Percentiles rank a stretch among this genome's conserved stretches.
Conservation (phyloP, 2,888 invertebrate genomes). For the Sepiola atlantica region DNA sequence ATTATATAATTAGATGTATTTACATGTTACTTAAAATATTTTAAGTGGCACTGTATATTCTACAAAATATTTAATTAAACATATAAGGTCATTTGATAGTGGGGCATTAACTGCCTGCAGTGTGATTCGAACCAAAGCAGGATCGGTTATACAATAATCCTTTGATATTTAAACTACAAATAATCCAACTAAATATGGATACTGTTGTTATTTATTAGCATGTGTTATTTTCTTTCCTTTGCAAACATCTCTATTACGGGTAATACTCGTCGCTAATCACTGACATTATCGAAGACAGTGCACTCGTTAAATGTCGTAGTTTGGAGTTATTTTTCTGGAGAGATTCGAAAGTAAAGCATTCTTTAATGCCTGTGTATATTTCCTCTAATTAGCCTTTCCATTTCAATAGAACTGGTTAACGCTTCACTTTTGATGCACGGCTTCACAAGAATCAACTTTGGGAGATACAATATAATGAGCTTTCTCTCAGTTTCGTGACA, state of each 20-base stretch:
- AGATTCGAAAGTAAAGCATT: neutral
- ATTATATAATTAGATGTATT: too few species aligned
- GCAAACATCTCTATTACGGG: neutral
- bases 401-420: neutral
- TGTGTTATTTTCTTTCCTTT: neutral
- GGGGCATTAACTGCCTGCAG: neutral
- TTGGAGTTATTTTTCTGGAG: slow-evolving; percentile 19
- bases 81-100: neutral
- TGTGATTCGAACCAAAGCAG: neutral
- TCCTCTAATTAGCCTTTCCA: slow-evolving; percentile 14
- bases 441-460: slow-evolving; percentile 10
- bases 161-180: neutral
- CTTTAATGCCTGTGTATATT: slow-evolving; percentile 13
- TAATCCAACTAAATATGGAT: neutral
- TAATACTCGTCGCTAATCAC: neutral
- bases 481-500: slow-evolving; percentile 4
- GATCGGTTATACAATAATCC: neutral
- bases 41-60: too few species aligned
- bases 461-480: neutral
- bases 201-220: neutral
- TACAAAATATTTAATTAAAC: too few species aligned
- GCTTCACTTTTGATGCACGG: slow-evolving; percentile 5
- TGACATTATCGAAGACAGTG: neutral
- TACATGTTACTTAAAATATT: too few species aligned
- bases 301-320: neutral